Percentiles rank a stretch among this genome's conserved stretches.
Conservation (phyloP, 2,888 invertebrate genomes). For the Schizaphis graminum region DNA sequence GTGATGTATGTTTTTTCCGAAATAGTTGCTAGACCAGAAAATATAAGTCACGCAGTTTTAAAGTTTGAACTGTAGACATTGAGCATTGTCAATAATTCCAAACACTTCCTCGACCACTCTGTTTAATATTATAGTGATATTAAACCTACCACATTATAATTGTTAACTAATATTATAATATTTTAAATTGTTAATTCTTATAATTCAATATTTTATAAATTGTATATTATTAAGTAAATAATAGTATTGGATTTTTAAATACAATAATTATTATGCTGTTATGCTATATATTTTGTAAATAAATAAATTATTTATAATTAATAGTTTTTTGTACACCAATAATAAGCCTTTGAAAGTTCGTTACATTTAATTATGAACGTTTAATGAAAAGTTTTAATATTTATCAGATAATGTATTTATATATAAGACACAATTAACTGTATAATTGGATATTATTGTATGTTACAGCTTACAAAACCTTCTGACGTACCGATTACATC, state of each 20-base stretch:
- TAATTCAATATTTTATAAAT: neutral
- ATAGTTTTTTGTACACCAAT: neutral
- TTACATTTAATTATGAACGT: neutral
- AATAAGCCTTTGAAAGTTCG: neutral
- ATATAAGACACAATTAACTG: neutral
- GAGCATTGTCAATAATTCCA: neutral
- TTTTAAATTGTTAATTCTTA: no score
- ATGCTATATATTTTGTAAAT: no score
- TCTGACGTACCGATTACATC: neutral
- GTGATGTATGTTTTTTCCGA: neutral
- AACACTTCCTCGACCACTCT: neutral
- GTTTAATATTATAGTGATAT: no score
- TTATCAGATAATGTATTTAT: neutral
- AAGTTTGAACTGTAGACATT: neutral
- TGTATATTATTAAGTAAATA: neutral
- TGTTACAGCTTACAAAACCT: neutral
- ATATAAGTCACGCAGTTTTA: neutral
- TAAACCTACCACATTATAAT: no score
- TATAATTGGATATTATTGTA: neutral
- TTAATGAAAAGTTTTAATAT: neutral
- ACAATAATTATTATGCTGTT: neutral
- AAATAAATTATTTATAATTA: no score
- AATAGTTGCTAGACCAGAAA: neutral
- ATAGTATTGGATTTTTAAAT: neutral
- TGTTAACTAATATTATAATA: neutral